Evolutionary conservation across 2,113 vertebrate genomes (phyloP).

Genomic region (Phrynocephalus versicolor): DNA sequence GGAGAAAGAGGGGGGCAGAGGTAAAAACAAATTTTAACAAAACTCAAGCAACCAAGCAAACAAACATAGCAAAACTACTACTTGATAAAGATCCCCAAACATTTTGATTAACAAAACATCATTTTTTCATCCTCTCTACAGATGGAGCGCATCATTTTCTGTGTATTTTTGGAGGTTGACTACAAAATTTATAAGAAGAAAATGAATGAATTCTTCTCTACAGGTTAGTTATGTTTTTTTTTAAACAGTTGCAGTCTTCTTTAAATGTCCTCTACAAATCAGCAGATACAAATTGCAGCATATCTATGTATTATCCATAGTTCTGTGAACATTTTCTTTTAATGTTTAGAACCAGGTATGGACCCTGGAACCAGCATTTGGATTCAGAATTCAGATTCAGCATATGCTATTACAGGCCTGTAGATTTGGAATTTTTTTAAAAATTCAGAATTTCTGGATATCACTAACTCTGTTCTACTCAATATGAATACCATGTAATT

Average conservation of each 20-base stretch:
- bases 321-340: not conserved
- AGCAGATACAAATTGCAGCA: not conserved
- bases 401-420: no score
- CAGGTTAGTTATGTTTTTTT: slow-evolving; percentile 78
- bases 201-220: slow-evolving; percentile 87
- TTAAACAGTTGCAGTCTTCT: not conserved
- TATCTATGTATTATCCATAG: not conserved
- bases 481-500: not conserved
- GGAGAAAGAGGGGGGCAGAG: no score
- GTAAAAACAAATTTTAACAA: not conserved
- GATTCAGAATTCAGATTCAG: no score
- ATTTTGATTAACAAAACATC: slow-evolving; percentile 26
- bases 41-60: not conserved
- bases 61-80: not conserved
- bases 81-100: not conserved
- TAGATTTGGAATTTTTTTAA: no score
- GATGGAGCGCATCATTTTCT: slow-evolving; percentile 96
- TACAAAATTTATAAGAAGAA: slow-evolving; percentile 97
- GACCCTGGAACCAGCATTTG: no score
- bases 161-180: slow-evolving; percentile 96
- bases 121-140: slow-evolving; percentile 71
- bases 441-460: no score
- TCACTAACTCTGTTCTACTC: no score
- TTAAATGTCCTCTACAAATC: not conserved
- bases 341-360: not conserved